Percentiles rank a stretch among this genome's conserved stretches.
phyloP scores from a whole-genome alignment of 2,797 vertebrate genomes.

The Pangasius sanitwongsei region DNA sequence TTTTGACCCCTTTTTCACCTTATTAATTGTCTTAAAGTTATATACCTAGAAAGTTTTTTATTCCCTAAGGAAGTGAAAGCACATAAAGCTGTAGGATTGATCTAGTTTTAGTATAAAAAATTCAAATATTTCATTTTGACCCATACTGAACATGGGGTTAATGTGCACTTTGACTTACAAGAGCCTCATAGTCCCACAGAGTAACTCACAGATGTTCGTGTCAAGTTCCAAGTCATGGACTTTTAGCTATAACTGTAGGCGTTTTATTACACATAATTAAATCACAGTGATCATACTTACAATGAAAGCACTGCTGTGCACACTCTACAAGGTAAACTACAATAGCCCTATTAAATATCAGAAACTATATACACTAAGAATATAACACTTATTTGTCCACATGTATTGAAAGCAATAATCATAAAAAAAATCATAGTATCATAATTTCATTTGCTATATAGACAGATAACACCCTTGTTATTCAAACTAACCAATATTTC shows the following conservation, averaged over 20 bases:
- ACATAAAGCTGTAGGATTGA: not conserved
- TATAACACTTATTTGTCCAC: not conserved
- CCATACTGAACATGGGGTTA: not conserved
- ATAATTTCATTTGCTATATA: not conserved
- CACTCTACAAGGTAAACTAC: not conserved
- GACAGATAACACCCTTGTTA: not conserved
- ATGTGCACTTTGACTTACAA: not conserved
- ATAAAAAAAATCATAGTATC: not conserved
- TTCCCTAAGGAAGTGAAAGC: not conserved
- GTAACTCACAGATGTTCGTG: not conserved
- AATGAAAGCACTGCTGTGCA: not conserved
- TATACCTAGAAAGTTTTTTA: not conserved
- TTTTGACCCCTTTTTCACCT: not conserved
- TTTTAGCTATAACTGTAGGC: not conserved
- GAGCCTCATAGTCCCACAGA: not conserved
- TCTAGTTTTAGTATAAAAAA: not conserved
- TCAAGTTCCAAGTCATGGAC: not conserved
- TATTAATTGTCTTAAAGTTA: not conserved
- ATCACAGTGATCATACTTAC: not conserved
- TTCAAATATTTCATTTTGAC: not conserved
- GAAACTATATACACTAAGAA: not conserved
- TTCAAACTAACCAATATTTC: not conserved
- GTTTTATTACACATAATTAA: not conserved
- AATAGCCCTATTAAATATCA: not conserved
- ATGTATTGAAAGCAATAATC: not conserved